Base-by-base conservation (phyloP, 2,797 vertebrate genomes). In the Danio choprae region DNA sequence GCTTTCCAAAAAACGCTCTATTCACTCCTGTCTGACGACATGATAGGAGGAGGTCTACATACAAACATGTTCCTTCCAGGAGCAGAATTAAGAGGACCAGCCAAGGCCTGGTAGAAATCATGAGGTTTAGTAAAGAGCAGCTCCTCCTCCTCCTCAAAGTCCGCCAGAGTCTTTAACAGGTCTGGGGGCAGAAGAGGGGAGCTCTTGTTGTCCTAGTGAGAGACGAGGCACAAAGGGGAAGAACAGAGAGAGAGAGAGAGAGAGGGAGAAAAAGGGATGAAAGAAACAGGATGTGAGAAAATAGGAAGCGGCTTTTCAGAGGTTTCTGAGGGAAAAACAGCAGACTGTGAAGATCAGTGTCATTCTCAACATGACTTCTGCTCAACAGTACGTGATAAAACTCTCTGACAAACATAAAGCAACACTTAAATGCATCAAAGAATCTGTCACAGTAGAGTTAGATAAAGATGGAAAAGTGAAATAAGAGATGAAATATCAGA, bases 141-240 rank as follows among this genome's bases (percentile, higher is more conserved):
- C 95, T 98, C 97, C 95, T 98, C 97, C 94, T 98, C 97, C 92
- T 98, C 98, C 96, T 98, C 98, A 95, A 99, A 96, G 92, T 98
- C 96, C 93, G 96, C 96, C 93, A 98, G 96, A 95, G 96, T 96
- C 95, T 98, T 97, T 96, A 98, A 96, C 95, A 99, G 96, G 96
- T 98, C 97, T 92, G 98, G 98, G 94, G 97, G 98, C 88, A 98
- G 97, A 93, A 98, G 95, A 96, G 98, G 96, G 91, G 96, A 97
- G 95, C 95, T 95, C 95, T 97, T 98, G 95, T 94, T 95, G 95
- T 98, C 97, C 97, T 99, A 93, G 76, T 85, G 91, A 95, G 93
- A 94, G 91, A 95, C 64, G 86, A 92, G 91, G 90, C 88, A 94
- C 86, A 92, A 91, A 94, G 87, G 93, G 91, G 90, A 82, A 88